Conservation (phyloP, 2,797 vertebrate species). For the Clamator glandarius region DNA sequence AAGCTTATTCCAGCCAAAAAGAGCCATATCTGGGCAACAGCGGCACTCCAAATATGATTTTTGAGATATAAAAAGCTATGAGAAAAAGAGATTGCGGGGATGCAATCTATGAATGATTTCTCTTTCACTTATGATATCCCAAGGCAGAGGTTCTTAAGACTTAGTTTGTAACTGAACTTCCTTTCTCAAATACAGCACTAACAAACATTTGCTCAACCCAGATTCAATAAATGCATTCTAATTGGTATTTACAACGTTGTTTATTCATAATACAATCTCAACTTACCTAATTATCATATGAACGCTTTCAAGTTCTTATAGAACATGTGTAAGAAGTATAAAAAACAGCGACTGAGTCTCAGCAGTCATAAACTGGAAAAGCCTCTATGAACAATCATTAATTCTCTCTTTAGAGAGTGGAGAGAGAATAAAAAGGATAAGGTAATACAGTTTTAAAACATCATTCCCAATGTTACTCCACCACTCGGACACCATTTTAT, state of each 20-base stretch:
- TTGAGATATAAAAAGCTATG: neutral
- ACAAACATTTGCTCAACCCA: conserved; percentile 17
- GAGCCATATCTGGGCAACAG: neutral
- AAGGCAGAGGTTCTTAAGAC: neutral
- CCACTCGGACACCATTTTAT: neutral
- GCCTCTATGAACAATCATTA: neutral
- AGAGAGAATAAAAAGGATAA: neutral
- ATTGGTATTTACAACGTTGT: conserved; percentile 45
- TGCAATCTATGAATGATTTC: neutral
- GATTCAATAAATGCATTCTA: neutral
- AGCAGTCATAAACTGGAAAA: neutral
- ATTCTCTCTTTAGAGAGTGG: neutral
- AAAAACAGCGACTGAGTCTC: neutral
- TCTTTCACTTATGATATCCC: neutral
- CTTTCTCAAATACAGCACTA: conserved; percentile 1
- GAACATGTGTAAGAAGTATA: conserved; percentile 8
- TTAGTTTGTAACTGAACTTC: conserved; percentile 8
- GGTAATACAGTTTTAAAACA: neutral
- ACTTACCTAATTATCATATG: conserved; percentile 17
- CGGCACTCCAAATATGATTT: neutral
- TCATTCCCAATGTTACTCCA: neutral
- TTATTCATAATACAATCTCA: conserved; percentile 26
- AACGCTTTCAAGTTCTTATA: conserved; percentile 5
- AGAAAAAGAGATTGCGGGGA: neutral
- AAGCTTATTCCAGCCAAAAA: neutral